phyloP scores from a whole-genome alignment of 37 sponge, comb jelly and placozoan genomes.

The Aplysina aerophoba region DNA sequence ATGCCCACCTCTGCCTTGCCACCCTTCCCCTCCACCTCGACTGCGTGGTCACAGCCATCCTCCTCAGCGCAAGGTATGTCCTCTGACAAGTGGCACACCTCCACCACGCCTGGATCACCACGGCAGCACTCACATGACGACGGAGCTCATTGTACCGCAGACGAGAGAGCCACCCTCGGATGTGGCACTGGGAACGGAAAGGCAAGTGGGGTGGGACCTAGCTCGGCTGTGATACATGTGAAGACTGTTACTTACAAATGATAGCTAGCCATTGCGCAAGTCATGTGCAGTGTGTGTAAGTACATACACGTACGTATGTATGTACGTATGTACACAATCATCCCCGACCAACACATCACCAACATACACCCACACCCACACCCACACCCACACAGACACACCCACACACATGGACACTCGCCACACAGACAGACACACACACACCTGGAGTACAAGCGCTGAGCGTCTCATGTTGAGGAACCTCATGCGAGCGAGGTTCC shows the following conservation, averaged over 20 bases:
- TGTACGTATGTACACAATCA: background rate
- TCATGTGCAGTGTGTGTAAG: too few species aligned
- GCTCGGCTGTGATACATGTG: background rate
- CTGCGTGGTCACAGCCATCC: constrained; percentile 55
- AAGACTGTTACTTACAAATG: background rate
- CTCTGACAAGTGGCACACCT: constrained; percentile 39
- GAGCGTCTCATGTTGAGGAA: constrained; percentile 64
- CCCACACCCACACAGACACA: too few species aligned
- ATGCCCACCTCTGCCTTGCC: constrained; percentile 51
- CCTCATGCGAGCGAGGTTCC: constrained; percentile 60
- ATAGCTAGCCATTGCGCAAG: too few species aligned
- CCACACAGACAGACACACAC: constrained; percentile 1
- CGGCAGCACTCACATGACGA: constrained; percentile 60
- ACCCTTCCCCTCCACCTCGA: constrained; percentile 57
- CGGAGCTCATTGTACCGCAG: constrained; percentile 17
- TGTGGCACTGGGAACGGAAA: constrained; percentile 8
- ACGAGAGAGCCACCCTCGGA: constrained; percentile 64
- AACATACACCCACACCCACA: too few species aligned
- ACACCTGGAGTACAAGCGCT: constrained; percentile 67
- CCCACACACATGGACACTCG: background rate
- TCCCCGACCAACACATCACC: too few species aligned
- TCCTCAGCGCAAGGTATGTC: constrained; percentile 27
- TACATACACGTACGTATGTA: background rate
- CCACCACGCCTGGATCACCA: constrained; percentile 80
- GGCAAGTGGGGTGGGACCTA: background rate